Conservation (phyloP, 2,888 invertebrate species). For the Apotomis betuletana region DNA sequence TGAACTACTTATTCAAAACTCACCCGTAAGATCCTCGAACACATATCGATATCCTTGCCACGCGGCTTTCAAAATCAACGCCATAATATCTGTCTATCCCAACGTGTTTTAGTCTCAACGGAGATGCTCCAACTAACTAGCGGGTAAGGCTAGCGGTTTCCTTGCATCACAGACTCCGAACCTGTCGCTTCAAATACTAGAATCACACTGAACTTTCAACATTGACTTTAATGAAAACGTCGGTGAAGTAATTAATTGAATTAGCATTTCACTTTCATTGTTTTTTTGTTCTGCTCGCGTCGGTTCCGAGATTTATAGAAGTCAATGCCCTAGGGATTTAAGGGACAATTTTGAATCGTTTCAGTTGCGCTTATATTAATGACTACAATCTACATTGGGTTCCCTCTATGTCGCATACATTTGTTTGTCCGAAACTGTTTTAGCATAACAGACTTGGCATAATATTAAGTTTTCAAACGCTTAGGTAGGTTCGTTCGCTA, state of each 20-base stretch:
- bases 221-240: slow-evolving; percentile 30
- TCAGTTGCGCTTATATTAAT: too few species aligned
- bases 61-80: slow-evolving; percentile 60
- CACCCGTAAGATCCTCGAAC: slow-evolving; percentile 70
- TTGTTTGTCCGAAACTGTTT: too few species aligned
- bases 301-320: not conserved
- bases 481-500: too few species aligned
- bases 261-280: slow-evolving; percentile 37
- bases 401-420: too few species aligned
- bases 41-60: slow-evolving; percentile 62
- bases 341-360: too few species aligned
- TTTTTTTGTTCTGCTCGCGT: not conserved
- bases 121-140: slow-evolving; percentile 2
- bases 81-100: slow-evolving; percentile 56
- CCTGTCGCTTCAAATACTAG: slow-evolving; percentile 27
- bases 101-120: slow-evolving; percentile 5
- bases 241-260: slow-evolving; percentile 20
- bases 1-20: slow-evolving; percentile 43
- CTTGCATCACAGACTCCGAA: slow-evolving; percentile 30
- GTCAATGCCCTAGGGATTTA: too few species aligned
- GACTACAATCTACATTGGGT: too few species aligned
- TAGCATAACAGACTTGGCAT: too few species aligned
- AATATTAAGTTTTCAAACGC: too few species aligned
- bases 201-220: slow-evolving; percentile 35
- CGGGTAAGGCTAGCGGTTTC: slow-evolving; percentile 26